Conservation (phyloP, 2,113 vertebrate genomes). For the Tringa solitaria region DNA sequence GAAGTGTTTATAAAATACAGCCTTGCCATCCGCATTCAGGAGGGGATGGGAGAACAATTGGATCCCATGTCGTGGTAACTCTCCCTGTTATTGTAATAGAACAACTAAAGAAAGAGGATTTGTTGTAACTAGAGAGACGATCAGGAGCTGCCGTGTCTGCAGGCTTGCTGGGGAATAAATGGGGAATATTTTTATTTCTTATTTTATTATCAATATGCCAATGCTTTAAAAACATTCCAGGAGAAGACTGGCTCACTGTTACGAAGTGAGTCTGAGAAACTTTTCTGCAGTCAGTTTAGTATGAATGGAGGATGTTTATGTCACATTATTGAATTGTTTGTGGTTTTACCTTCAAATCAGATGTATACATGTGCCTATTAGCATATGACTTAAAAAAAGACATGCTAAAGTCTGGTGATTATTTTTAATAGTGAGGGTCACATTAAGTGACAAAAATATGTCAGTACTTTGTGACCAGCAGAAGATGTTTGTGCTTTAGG, state of each 20-base stretch:
- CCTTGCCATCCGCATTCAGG: neutral
- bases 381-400: constrained; percentile 24
- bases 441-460: constrained; percentile 53
- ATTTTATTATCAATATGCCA: neutral
- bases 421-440: constrained; percentile 46
- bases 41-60: neutral
- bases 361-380: constrained; percentile 37
- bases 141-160: neutral
- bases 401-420: neutral
- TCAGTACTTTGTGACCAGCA: constrained; percentile 50
- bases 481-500: constrained; percentile 53
- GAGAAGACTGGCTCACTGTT: neutral
- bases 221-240: neutral
- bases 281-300: neutral
- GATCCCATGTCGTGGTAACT: neutral
- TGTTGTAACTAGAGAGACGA: neutral
- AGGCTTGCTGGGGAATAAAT: neutral
- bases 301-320: neutral
- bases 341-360: neutral
- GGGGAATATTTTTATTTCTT: neutral
- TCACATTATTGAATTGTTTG: neutral
- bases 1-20: constrained; percentile 27
- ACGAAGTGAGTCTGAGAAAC: neutral
- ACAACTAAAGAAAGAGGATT: neutral
- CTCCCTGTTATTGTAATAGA: neutral